phyloP scores from a whole-genome alignment of 2,888 invertebrate species.

The Dolichopus griseipennis region DNA sequence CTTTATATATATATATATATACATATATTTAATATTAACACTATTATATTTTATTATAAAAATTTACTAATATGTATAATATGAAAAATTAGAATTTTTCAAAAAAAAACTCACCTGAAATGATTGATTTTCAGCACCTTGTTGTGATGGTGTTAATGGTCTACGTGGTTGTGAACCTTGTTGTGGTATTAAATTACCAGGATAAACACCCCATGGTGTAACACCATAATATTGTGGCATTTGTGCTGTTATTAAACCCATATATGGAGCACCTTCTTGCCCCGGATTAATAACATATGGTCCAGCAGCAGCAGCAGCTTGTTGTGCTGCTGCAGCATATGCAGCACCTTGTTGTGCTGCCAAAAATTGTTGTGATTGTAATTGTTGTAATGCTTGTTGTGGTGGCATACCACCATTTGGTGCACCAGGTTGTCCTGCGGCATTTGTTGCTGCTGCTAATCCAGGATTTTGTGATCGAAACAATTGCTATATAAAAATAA shows the following conservation, averaged over 20 bases:
- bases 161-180: slow-evolving; percentile 60
- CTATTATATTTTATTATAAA: too few relatives aligned
- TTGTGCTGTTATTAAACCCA: slow-evolving; percentile 70
- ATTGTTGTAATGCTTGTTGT: slow-evolving; percentile 60
- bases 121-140: slow-evolving; percentile 44
- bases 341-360: slow-evolving; percentile 58
- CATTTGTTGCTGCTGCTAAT: slow-evolving; percentile 51
- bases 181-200: slow-evolving; percentile 65
- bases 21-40: background rate
- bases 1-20: background rate
- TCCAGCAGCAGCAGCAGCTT: slow-evolving; percentile 64
- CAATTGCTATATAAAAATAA: slow-evolving; percentile 55
- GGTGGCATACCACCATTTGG: slow-evolving; percentile 61
- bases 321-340: slow-evolving; percentile 57
- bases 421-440: slow-evolving; percentile 46
- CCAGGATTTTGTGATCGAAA: slow-evolving; percentile 79
- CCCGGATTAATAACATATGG: slow-evolving; percentile 80
- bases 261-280: slow-evolving; percentile 69
- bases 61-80: too few relatives aligned
- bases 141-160: slow-evolving; percentile 72
- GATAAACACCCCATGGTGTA: slow-evolving; percentile 88
- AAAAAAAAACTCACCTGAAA: slow-evolving; percentile 42
- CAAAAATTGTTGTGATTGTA: slow-evolving; percentile 62
- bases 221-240: slow-evolving; percentile 90
- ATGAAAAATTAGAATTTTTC: too few relatives aligned